Conservation (phyloP, 2,888 invertebrate species). For the Cecidostiba fungosa region DNA sequence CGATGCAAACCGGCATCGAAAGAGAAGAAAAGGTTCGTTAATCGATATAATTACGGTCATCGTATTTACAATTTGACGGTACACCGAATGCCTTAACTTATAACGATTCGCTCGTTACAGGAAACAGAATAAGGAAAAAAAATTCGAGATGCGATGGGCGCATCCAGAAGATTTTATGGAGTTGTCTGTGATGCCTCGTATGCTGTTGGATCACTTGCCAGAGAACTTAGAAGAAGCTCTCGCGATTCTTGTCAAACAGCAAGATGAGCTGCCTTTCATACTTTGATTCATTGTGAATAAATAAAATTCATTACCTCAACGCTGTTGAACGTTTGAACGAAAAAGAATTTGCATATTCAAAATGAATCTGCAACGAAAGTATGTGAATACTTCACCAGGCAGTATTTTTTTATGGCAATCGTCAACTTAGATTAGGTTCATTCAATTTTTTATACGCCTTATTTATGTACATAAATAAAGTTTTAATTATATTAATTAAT, state of each 20-base stretch:
- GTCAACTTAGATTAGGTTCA: slow-evolving; percentile 58
- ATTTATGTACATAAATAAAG: slow-evolving; percentile 68
- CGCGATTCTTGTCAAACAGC: slow-evolving; percentile 83
- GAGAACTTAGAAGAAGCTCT: slow-evolving; percentile 89
- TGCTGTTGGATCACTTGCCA: slow-evolving; percentile 93
- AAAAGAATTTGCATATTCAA: slow-evolving; percentile 21
- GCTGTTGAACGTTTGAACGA: background rate
- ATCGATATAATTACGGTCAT: slow-evolving; percentile 5
- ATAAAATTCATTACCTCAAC: slow-evolving; percentile 17
- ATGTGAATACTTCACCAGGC: slow-evolving; percentile 38
- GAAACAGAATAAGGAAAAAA: slow-evolving; percentile 81
- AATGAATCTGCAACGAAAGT: slow-evolving; percentile 20
- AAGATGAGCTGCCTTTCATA: slow-evolving; percentile 73
- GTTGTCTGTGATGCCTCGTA: slow-evolving; percentile 91
- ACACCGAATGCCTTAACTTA: slow-evolving; percentile 25
- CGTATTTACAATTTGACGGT: slow-evolving; percentile 35
- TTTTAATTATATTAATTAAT: slow-evolving; percentile 37
- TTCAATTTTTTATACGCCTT: slow-evolving; percentile 65
- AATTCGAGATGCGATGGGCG: slow-evolving; percentile 91
- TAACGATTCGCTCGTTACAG: slow-evolving; percentile 61
- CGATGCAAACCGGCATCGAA: slow-evolving; percentile 85
- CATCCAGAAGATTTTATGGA: slow-evolving; percentile 90
- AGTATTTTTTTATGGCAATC: slow-evolving; percentile 48
- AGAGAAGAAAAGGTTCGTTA: slow-evolving; percentile 66
- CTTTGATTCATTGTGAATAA: slow-evolving; percentile 61